Base-by-base conservation (phyloP, 2,888 invertebrate genomes). In the Drosophila rubida region DNA sequence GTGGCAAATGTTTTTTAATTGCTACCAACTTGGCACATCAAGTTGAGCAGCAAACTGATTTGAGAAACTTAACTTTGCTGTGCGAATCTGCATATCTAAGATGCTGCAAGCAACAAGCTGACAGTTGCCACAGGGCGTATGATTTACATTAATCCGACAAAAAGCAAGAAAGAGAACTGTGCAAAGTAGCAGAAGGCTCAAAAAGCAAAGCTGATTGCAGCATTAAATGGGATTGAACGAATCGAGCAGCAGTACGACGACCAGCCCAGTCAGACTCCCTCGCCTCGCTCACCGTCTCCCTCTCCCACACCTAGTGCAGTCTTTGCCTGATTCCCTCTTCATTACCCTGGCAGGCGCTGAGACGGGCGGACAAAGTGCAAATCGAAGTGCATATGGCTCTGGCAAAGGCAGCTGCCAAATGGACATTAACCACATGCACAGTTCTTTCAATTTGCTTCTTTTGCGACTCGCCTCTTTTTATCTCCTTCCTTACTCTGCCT, bases 161-260 rank as follows among this genome's bases (percentile, higher is more conserved):
- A n/a, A 5, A 58, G 59, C 55, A 59, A 62, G 57, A 46, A 63
- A 50, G 55, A 59, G 53, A 61, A 49, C 11, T 49, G 45, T 65
- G 60, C 37, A 53, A 80, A 69, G 74, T 64, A 65, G 68, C 75
- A 54, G 58, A 72, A 54, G 77, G 63, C 69, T 85, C 71, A 65
- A 68, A 84, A 65, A 65, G 79, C 80, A 85, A 72, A 79, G 79
- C 87, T 82, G 82, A 85, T 81, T 85, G 85, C 76, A 68, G 86
- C 69, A 81, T 83, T 82, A 82, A 84, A 67, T 70, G 79, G 85
- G 74, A 81, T 82, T 81, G 66, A 48, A 63, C 42, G 61, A 61
- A 61, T 42, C 49, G 51, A 44, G 8, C 35, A 44, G 8, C 35
- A 54, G 53, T 22, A 45, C 19, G 37, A 49, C 35, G 27, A 25